These are phyloP conservation scores for Eira barbara DNA, from an alignment of 2,113 vertebrate species.

Conservation along the genomic window DNA sequence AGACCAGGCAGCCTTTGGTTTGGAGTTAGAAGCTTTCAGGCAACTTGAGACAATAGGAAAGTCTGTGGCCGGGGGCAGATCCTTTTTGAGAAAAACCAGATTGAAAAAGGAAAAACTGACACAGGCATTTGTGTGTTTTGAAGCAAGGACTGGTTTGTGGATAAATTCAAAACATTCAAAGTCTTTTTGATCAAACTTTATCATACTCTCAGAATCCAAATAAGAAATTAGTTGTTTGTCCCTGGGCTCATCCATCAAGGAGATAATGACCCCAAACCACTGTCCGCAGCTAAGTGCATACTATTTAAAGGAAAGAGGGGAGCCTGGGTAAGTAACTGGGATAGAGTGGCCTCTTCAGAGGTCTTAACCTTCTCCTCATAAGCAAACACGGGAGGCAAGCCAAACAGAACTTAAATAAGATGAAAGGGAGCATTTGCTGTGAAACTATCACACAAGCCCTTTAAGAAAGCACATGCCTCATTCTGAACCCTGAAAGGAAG, in stretches of 20 bases:
- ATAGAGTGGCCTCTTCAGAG: conserved; percentile 70
- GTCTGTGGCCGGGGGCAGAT: not conserved
- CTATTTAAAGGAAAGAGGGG: conserved; percentile 56
- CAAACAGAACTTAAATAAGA: conserved; percentile 50
- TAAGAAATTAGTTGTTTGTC: conserved; percentile 70
- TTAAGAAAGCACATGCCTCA: not conserved
- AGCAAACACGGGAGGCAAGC: conserved; percentile 66
- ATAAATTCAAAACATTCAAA: conserved; percentile 9
- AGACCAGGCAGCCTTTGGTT: not conserved
- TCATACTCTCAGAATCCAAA: conserved; percentile 42
- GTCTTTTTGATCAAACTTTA: not conserved
- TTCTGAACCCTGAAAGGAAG: not conserved
- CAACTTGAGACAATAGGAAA: not conserved
- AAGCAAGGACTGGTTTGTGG: not conserved
- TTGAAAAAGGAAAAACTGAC: not conserved
- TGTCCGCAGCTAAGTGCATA: conserved; percentile 69
- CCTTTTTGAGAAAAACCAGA: not conserved
- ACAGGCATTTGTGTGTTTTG: not conserved
- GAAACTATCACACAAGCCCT: not conserved
- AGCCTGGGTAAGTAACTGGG: conserved; percentile 73
- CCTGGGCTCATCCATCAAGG: conserved; percentile 72
- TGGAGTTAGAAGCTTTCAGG: not conserved
- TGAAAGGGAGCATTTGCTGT: not conserved
- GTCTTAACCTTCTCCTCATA: conserved; percentile 68
- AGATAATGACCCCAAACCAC: conserved; percentile 72